Evolutionary conservation across 2,888 invertebrate species (phyloP), one percentile per base, ranked within the genome.

Genomic region (Coenonympha glycerion): DNA sequence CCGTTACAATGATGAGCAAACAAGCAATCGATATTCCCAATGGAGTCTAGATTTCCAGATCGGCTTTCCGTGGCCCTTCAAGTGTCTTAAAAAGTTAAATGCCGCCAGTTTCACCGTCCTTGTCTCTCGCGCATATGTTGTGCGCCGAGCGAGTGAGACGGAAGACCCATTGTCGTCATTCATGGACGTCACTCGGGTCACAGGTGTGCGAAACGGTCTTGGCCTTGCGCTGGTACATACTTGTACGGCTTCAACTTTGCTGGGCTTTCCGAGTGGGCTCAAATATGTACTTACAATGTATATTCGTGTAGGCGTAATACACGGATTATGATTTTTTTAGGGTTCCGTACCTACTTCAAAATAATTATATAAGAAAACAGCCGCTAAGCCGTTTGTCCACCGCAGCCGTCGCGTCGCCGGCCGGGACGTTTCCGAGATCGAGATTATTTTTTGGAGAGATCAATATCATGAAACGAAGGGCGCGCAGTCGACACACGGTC

Each of bases 221-320:
- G 60, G 58, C 65, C 65, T 66, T 66, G 61, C 52, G 21, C 42
- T 42, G 30, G 42, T 30, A 56, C 49, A 61, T 61, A 55, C 61
- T 65, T n/a, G n/a, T n/a, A 57, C 49, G 64, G 64, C 59, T 64
- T 65, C 64, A 47, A 34, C 34, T 52, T 49, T 31, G 36, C 30
- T 34, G 41, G 26, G 39, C 31, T 44, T 33, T 39, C 22, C 36
- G 26, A 47, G 51, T 51, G 48, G 30, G 28, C 45, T 39, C 37
- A 28, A 36, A 44, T 36, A 22, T 26, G n/a, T n/a, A n/a, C n/a
- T n/a, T n/a, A n/a, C n/a, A n/a, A n/a, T n/a, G n/a, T n/a, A n/a
- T n/a, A n/a, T n/a, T n/a, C n/a, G n/a, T n/a, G n/a, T n/a, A n/a
- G n/a, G n/a, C n/a, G n/a, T n/a, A n/a, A n/a, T n/a, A n/a, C n/a